Evolutionary conservation across 2,888 invertebrate genomes (phyloP), one percentile per base, ranked within the genome.

Genomic region (Oscheius sp.): DNA sequence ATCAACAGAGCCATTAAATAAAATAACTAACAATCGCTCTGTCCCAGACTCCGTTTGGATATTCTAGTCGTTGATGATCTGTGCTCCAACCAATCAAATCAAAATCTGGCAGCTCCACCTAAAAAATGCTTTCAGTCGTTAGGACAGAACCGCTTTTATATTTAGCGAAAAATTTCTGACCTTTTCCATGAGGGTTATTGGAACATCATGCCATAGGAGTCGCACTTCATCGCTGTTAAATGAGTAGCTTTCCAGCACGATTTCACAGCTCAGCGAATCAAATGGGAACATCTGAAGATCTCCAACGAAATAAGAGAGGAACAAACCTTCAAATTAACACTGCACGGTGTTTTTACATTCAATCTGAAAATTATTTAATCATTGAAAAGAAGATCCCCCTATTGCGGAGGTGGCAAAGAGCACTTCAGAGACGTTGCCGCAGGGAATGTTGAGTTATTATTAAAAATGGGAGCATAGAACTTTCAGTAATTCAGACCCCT

Each of bases 41-140:
- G 58, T 86, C 84, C 86, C 86, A 86, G 45, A 86, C 79, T 20
- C 86, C 86, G 67, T 86, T 86, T 2, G 86, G 86, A 63, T 86
- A 86, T 58, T 82, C 80, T 25, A 87, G 69, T 45, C 82, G 55
- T 65, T 82, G 79, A 58, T 84, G 83, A 63, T 82, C 82, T 3
- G 84, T 86, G n/a, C 75, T 73, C 85, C 86, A 86, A 27, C 84
- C 84, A 48, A 84, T 82, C 52, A 86, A 70, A 50, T 84, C 83
- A 65, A 86, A 86, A 58, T 86, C 86, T 8, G 86, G 86, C 45
- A 86, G 72, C 66, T 87, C 86, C 17, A 87, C 82, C 80, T 80
- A 65, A 12, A 75, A 73, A 45, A 39, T 42, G 5, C 20, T 25
- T 27, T 25, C 23, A 27, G 29, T 12, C 6, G 15, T 17, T 12